Base-by-base conservation (phyloP, 1,140 invertebrate genomes). In the Atta texana region DNA sequence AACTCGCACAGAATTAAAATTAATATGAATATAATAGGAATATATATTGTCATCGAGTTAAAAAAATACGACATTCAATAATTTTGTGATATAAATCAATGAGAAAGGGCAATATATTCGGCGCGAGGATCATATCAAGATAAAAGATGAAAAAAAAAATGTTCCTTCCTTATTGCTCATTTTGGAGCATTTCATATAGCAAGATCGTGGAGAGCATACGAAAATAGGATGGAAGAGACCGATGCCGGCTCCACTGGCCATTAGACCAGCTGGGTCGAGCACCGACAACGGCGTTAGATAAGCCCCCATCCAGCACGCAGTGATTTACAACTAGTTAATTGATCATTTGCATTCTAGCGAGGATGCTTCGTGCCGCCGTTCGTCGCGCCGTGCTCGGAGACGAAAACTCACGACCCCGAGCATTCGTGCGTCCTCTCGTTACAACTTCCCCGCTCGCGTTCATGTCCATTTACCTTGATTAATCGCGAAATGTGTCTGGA, bases 261-360 rank as follows among this genome's bases (percentile, higher is more conserved):
- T 90, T 90, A 85, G 88, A n/a, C 75, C 34, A 24, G 68, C 66
- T 66, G 68, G 31, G 66, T 64, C 66, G 68, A 76, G 66, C 68
- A 68, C 57, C 44, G 74, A 78, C 61, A 66, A 63, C 84, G 81
- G 24, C 39, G 53, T 71, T 81, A 87, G 88, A 92, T 91, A 91
- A 92, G 74, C 88, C 84, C 85, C 87, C 88, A 66, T 75, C 84
- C 57, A 64, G 63, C 86, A 77, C 66, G 87, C 87, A 86, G 76
- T 94, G 93, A 94, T 94, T 94, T 94, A 93, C 92, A 91, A 87
- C 88, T 89, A 85, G 89, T 94, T 95, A 94, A 94, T 95, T 94
- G 94, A 94, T 94, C 92, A 94, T 94, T 95, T 94, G 93, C 93
- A 94, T 95, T 94, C 92, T 85, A 69, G 72, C 75, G 63, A 85